Conservation (phyloP, 64 coral and sea anemone species). For the Catalaphyllia jardinei region DNA sequence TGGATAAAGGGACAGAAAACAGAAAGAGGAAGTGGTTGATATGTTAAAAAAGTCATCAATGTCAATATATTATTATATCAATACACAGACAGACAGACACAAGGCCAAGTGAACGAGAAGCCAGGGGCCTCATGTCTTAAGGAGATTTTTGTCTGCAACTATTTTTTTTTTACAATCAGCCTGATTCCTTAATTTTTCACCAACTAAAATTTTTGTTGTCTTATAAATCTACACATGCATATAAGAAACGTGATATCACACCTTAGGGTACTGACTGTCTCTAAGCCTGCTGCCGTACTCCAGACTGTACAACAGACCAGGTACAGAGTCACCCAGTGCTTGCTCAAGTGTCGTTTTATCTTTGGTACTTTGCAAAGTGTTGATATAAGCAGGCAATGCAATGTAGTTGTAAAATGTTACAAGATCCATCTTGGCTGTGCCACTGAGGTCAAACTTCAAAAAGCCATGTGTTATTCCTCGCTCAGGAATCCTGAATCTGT, state of each 20-base stretch:
- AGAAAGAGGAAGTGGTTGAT: no score
- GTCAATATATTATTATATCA: no score
- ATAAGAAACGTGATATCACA: background rate
- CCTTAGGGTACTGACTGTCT: conserved; percentile 51
- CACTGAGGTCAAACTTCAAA: conserved; percentile 56
- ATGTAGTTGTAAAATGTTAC: conserved; percentile 42
- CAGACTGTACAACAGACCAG: conserved; percentile 31
- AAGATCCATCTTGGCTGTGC: conserved; percentile 43
- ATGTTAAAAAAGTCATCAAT: no score
- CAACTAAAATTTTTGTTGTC: no score
- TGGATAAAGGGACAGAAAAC: no score
- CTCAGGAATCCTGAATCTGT: conserved; percentile 50
- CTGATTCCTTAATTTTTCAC: no score
- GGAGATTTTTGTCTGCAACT: no score
- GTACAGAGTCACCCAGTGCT: conserved; percentile 57
- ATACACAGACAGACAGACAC: no score
- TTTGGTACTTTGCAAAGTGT: conserved; percentile 33
- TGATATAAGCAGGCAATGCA: conserved; percentile 46
- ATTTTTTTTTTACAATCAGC: no score
- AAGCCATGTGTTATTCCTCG: conserved; percentile 49
- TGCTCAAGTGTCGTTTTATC: conserved; percentile 43
- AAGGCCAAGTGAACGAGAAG: no score
- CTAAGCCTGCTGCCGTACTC: conserved; percentile 29
- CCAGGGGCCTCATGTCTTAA: background rate
- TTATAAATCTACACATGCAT: no score